Evolutionary conservation across 2,797 vertebrate genomes (phyloP).

Genomic region (Neosalanx taihuensis): DNA sequence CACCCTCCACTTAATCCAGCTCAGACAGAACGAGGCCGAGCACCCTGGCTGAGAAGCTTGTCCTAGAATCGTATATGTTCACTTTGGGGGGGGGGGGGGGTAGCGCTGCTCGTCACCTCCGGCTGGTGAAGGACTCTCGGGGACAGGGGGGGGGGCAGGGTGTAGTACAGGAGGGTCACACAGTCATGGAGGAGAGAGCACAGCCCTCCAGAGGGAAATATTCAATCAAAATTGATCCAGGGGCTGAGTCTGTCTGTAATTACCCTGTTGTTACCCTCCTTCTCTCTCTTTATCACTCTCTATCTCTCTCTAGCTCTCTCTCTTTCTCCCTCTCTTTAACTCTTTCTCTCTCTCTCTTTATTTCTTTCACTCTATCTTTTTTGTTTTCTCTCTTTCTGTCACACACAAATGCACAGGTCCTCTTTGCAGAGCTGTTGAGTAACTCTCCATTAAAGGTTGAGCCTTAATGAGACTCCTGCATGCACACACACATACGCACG

Average conservation of each 20-base stretch:
- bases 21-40: constrained; percentile 38
- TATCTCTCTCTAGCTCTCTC: neutral
- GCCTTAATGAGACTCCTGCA: constrained; percentile 49
- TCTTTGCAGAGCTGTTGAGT: neutral
- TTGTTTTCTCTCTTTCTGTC: constrained; percentile 10
- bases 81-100: constrained; percentile 30
- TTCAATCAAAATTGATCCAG: constrained; percentile 57
- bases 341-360: constrained; percentile 12
- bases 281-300: neutral
- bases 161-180: constrained; percentile 51
- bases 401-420: constrained; percentile 11
- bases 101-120: neutral
- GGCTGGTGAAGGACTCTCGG: constrained; percentile 17
- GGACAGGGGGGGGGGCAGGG: constrained; percentile 15
- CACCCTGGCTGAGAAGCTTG: constrained; percentile 37
- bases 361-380: neutral
- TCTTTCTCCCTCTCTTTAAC: constrained; percentile 21
- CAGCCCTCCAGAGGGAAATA: constrained; percentile 12
- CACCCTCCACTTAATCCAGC: constrained; percentile 49
- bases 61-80: constrained; percentile 37
- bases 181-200: constrained; percentile 48
- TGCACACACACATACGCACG: constrained; percentile 28
- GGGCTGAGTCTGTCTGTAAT: constrained; percentile 63
- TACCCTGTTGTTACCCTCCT: constrained; percentile 58
- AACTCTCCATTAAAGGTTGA: constrained; percentile 28